Percentiles rank a stretch among this genome's conserved stretches.
These are phyloP conservation scores for Drosophila guanche DNA, from an alignment of 1,140 invertebrate genomes.

Conservation along the genomic window DNA sequence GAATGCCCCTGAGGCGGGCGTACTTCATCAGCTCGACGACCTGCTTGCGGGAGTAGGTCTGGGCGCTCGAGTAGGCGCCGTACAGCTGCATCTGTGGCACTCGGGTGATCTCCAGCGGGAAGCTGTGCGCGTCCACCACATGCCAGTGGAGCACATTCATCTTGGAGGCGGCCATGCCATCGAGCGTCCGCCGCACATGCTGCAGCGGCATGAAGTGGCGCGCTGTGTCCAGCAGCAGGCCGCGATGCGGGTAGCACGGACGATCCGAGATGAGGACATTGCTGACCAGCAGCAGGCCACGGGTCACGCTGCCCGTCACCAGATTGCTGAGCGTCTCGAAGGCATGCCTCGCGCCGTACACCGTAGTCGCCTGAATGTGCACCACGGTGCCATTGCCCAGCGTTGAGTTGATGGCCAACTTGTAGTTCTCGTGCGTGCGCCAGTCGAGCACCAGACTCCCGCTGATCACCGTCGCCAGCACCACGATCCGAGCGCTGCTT, in stretches of 20 bases:
- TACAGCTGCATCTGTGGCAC: conserved; percentile 90
- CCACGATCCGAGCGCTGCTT: conserved; percentile 84
- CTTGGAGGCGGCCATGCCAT: conserved; percentile 92
- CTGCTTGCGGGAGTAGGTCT: conserved; percentile 89
- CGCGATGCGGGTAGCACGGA: conserved; percentile 89
- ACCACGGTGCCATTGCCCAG: conserved; percentile 84
- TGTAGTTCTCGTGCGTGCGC: conserved; percentile 88
- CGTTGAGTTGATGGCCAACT: conserved; percentile 85
- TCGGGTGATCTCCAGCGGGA: conserved; percentile 89
- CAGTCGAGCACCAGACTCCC: conserved; percentile 85
- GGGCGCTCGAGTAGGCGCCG: conserved; percentile 88
- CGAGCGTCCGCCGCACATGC: conserved; percentile 88
- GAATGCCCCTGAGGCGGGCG: conserved; percentile 88
- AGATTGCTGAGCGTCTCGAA: conserved; percentile 90
- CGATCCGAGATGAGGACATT: conserved; percentile 86
- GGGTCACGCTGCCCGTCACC: conserved; percentile 83
- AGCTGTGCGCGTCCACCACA: conserved; percentile 92
- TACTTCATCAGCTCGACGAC: conserved; percentile 89
- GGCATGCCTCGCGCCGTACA: conserved; percentile 90
- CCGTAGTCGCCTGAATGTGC: conserved; percentile 86
- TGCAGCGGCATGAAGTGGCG: conserved; percentile 89
- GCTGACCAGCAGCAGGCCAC: conserved; percentile 83
- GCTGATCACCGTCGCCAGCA: conserved; percentile 84
- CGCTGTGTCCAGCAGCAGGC: conserved; percentile 90
- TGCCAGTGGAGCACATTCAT: conserved; percentile 95